phyloP scores from a whole-genome alignment of 2,797 vertebrate genomes.

The Champsocephalus esox region DNA sequence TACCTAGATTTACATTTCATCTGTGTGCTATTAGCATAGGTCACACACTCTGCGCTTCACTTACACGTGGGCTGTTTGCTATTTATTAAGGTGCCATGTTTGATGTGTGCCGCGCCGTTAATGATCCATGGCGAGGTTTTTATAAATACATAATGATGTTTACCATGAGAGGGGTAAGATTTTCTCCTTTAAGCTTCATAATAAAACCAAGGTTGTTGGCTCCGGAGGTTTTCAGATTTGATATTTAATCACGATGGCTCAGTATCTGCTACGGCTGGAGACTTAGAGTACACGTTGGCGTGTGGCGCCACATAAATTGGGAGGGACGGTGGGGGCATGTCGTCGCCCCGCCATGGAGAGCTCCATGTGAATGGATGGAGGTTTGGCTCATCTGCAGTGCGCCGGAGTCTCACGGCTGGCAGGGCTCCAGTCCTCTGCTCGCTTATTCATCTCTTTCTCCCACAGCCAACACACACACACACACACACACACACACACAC shows the following conservation, averaged over 20 bases:
- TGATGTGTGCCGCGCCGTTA: constrained; percentile 50
- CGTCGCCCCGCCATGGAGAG: constrained; percentile 36
- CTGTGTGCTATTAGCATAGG: constrained; percentile 36
- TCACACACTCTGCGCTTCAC: constrained; percentile 24
- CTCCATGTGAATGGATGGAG: constrained; percentile 70
- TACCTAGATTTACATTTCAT: constrained; percentile 59
- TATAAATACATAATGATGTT: constrained; percentile 73
- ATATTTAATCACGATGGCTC: constrained; percentile 46
- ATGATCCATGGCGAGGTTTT: constrained; percentile 57
- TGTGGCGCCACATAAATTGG: constrained; percentile 7
- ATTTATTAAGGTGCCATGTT: constrained; percentile 56
- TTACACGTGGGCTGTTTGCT: constrained; percentile 43
- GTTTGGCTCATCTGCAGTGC: constrained; percentile 81
- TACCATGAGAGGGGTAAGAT: constrained; percentile 40
- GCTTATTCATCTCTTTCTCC: constrained; percentile 77
- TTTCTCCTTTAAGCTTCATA: constrained; percentile 60
- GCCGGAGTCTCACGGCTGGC: constrained; percentile 76
- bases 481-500: constrained; percentile 39
- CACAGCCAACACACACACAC: constrained; percentile 58
- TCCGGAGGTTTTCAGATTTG: constrained; percentile 28
- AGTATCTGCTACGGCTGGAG: constrained; percentile 2
- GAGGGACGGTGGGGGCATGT: constrained; percentile 32
- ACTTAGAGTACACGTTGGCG: constrained; percentile 5
- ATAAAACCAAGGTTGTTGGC: constrained; percentile 45
- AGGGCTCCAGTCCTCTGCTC: constrained; percentile 70